Base-by-base conservation (phyloP, 2,113 vertebrate species). In the Solenodon paradoxus region DNA sequence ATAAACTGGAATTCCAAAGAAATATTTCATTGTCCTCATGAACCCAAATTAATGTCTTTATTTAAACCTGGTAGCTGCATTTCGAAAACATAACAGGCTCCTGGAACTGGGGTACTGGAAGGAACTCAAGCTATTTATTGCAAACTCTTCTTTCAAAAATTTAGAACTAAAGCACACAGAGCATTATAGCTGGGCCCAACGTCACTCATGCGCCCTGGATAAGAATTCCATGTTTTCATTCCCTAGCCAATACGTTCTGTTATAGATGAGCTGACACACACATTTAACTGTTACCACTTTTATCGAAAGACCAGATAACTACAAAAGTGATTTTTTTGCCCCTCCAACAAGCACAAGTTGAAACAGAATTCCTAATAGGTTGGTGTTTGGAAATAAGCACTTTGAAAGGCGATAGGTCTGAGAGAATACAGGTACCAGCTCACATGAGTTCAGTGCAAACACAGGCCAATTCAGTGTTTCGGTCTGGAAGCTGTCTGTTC, bases 1-100 rank as follows among this genome's bases (percentile, higher is more conserved):
- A 87, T 82, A 92, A 88, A 71, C 66, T 68, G n/a, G 81, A 95
- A 88, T 84, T 94, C 64, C 53, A 92, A 79, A 88, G 35, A 95
- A 94, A 84, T 84, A 81, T 17, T 75, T 55, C 4, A 40, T 38
- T 82, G 59, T 85, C 57, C 85, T 79, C 57, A 63, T 66, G n/a
- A 59, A 85, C n/a, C n/a, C n/a, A 84, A 81, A 78, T 90, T 66
- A 90, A 63, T 77, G 12, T 7, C 40, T 83, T 93, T 83, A 51
- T 61, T 93, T 92, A 92, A 95, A 92, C 9, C 30, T 30, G 38
- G 24, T 35, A 77, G 20, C 28, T 87, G 74, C 38, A 40, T 71
- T 93, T 82, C 92, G 51, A 80, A 64, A 92, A 42, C 6, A 45
- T n/a, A 72, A 85, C n/a, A 47, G 17, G 16, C 53, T 49, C 7